phyloP scores from a whole-genome alignment of 2,797 vertebrate species.

The Amniataba percoides region DNA sequence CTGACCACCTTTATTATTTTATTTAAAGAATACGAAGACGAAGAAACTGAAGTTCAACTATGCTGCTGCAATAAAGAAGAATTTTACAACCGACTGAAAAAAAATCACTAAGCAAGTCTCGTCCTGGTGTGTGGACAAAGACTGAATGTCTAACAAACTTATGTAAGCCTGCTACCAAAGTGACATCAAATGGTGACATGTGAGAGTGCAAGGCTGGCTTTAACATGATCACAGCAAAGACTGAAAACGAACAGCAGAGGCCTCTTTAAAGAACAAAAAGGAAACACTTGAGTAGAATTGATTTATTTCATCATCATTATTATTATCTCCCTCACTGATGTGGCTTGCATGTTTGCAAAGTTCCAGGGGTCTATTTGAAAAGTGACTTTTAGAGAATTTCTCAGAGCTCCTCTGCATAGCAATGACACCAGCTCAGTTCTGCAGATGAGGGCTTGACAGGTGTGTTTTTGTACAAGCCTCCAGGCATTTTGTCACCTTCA shows the following conservation, averaged over 20 bases:
- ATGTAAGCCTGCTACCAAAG: background rate
- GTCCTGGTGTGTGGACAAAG: background rate
- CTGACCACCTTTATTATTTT: background rate
- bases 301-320: conserved; percentile 28
- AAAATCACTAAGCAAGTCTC: background rate
- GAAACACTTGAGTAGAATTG: conserved; percentile 7
- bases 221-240: background rate
- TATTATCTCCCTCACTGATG: conserved; percentile 14
- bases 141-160: background rate
- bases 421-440: conserved; percentile 41
- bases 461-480: conserved; percentile 60
- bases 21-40: background rate
- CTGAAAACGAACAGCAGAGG: conserved; percentile 7
- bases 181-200: background rate
- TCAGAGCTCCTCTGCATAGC: conserved; percentile 54
- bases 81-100: too few relatives aligned
- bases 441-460: conserved; percentile 62
- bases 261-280: background rate
- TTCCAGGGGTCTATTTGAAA: conserved; percentile 50
- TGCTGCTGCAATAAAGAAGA: background rate
- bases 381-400: conserved; percentile 40
- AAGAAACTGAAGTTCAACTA: background rate
- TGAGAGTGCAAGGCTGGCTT: background rate
- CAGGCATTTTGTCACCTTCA: conserved; percentile 69
- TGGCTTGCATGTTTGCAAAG: conserved; percentile 23